phyloP scores from a whole-genome alignment of 2,797 vertebrate species.

The Catharus ustulatus region DNA sequence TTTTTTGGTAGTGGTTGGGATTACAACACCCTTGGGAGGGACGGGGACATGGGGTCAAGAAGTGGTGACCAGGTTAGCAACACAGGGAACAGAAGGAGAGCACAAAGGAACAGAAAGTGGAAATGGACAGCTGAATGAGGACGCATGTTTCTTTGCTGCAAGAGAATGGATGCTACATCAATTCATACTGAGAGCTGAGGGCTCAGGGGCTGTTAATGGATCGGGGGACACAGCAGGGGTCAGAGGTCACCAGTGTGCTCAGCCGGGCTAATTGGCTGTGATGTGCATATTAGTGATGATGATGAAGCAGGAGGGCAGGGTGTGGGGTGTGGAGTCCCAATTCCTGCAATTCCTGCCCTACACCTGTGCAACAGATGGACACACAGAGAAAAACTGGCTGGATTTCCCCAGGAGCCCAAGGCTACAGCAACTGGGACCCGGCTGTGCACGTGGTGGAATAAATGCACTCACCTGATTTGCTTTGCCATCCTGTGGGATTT shows the following conservation, averaged over 20 bases:
- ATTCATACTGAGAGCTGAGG: constrained; percentile 90
- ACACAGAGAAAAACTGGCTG: rapidly evolving
- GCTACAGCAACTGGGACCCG: not conserved
- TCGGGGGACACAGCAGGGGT: constrained; percentile 90
- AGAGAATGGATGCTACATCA: constrained; percentile 92
- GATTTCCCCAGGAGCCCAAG: not conserved
- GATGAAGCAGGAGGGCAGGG: not conserved
- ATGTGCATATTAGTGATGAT: constrained; percentile 74
- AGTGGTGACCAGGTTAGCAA: constrained; percentile 84
- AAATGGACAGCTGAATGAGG: constrained; percentile 84
- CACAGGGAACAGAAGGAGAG: constrained; percentile 81
- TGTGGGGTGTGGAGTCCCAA: not conserved
- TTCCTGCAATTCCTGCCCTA: not conserved
- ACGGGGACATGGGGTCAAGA: constrained; percentile 83
- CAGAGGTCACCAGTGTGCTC: constrained; percentile 91
- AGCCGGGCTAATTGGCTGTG: constrained; percentile 90
- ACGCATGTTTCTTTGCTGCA: constrained; percentile 86
- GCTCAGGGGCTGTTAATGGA: constrained; percentile 83
- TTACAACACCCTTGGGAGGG: constrained; percentile 58
- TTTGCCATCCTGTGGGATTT: rapidly evolving
- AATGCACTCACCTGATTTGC: not conserved
- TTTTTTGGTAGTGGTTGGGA: constrained; percentile 9
- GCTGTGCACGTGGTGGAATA: rapidly evolving
- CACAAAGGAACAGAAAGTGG: constrained; percentile 91
- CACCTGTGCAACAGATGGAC: not conserved